These are phyloP conservation scores for Drosophila lini DNA, from an alignment of 1,140 invertebrate genomes.

Conservation along the genomic window DNA sequence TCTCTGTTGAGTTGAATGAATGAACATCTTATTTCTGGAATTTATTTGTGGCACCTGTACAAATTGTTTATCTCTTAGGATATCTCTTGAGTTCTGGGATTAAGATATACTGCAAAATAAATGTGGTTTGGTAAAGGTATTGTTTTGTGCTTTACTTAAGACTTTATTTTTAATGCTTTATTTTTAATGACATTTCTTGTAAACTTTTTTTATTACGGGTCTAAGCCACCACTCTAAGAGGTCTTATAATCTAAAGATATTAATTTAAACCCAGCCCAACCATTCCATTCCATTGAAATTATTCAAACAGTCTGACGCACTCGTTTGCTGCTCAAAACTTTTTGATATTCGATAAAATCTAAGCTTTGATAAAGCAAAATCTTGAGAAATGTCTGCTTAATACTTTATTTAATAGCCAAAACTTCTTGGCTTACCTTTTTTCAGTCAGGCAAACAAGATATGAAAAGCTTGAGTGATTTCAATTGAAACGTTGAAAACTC, in stretches of 20 bases:
- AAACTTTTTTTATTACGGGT: neutral
- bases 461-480: conserved; percentile 27
- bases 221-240: too few species aligned
- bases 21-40: conserved; percentile 6
- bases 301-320: neutral
- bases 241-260: neutral
- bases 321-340: conserved; percentile 13
- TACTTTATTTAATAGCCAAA: conserved; percentile 18
- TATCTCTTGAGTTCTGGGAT: neutral
- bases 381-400: conserved; percentile 5
- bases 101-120: neutral
- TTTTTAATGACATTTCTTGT: neutral
- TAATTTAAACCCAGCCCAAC: neutral
- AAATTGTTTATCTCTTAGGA: conserved; percentile 1
- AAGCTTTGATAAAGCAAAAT: neutral
- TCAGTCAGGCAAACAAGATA: neutral
- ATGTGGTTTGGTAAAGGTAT: neutral
- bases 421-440: conserved; percentile 7
- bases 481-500: conserved; percentile 23
- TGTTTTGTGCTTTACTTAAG: neutral
- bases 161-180: neutral
- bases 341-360: conserved; percentile 8
- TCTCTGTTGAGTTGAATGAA: neutral
- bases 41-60: conserved; percentile 2
- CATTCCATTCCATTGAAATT: neutral